Evolutionary conservation across 1,140 invertebrate species (phyloP).

Genomic region (Sinella curviseta): DNA sequence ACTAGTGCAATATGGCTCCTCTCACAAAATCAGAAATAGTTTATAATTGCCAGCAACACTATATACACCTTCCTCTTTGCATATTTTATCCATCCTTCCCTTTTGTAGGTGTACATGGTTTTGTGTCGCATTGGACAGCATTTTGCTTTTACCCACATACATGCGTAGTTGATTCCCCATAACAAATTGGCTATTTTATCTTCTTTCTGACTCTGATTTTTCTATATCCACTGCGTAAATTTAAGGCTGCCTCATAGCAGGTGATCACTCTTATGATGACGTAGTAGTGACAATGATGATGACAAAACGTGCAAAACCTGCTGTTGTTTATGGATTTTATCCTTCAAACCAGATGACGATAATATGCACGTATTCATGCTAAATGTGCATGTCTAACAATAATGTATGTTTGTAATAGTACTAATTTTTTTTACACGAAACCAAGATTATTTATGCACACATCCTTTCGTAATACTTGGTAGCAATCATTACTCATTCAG

Average conservation of each 20-base stretch:
- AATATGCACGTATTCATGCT: not conserved
- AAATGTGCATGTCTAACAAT: not conserved
- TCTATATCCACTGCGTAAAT: too few species aligned
- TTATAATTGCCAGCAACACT: too few species aligned
- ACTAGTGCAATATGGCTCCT: too few species aligned
- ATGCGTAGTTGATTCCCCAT: not conserved
- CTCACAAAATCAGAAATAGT: too few species aligned
- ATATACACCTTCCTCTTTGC: too few species aligned
- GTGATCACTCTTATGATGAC: not conserved
- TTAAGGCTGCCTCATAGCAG: not conserved
- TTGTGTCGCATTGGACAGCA: not conserved
- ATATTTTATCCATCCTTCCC: not conserved
- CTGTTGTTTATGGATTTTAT: not conserved
- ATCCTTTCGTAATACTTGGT: slow-evolving; percentile 5
- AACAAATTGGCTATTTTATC: not conserved
- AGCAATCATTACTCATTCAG: not conserved
- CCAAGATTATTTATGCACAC: slow-evolving; percentile 3
- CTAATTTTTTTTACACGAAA: not conserved
- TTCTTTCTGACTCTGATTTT: not conserved
- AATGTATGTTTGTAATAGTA: not conserved
- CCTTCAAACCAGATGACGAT: not conserved
- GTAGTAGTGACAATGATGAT: not conserved
- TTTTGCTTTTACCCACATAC: not conserved
- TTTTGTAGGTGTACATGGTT: not conserved
- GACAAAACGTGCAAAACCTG: not conserved